These are phyloP conservation scores for Coracias cyanogaster DNA, from an alignment of 2,797 vertebrate genomes.

Conservation along the genomic window DNA sequence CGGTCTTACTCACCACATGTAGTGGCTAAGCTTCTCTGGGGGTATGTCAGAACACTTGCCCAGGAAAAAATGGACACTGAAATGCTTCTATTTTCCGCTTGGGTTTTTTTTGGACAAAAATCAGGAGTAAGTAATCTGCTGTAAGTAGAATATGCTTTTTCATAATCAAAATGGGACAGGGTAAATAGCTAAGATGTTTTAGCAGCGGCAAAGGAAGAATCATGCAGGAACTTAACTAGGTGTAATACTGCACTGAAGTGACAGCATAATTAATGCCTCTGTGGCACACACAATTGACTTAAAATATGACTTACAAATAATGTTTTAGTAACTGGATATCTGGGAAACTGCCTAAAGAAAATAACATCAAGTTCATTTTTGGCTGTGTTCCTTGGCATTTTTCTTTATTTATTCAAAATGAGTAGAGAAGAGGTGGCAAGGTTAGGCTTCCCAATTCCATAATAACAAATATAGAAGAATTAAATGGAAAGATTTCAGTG, in stretches of 20 bases:
- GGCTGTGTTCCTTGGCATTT: not conserved
- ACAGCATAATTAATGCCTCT: not conserved
- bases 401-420: not conserved
- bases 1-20: conserved; percentile 36
- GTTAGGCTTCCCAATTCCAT: not conserved
- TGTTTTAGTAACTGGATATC: not conserved
- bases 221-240: not conserved
- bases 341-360: not conserved
- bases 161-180: not conserved
- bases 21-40: conserved; percentile 48
- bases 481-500: not conserved
- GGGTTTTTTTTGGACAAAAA: not conserved
- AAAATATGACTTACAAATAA: not conserved
- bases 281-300: not conserved
- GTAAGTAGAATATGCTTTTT: not conserved
- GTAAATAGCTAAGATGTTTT: not conserved
- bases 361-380: not conserved
- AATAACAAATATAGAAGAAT: not conserved
- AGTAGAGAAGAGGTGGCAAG: not conserved
- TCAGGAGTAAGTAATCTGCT: not conserved
- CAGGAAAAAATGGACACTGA: conserved; percentile 16
- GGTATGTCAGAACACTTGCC: not conserved
- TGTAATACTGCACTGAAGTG: not conserved
- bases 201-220: not conserved
- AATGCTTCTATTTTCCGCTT: not conserved